Evolutionary conservation across 2,888 invertebrate genomes (phyloP).

Genomic region (Plagodis pulveraria): DNA sequence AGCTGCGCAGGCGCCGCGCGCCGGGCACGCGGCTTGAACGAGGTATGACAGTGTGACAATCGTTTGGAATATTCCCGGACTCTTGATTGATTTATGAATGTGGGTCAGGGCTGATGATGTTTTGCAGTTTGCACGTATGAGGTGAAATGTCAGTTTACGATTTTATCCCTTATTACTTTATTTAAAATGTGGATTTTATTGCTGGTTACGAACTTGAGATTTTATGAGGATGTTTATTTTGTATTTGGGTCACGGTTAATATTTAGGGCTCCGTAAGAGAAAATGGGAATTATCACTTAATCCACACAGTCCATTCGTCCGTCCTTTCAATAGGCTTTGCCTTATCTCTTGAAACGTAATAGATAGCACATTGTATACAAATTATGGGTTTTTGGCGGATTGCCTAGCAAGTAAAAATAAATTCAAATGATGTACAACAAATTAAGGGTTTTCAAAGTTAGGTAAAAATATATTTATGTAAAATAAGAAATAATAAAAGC

Average conservation of each 20-base stretch:
- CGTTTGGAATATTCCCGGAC: conserved; percentile 40
- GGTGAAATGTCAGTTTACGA: conserved; percentile 22
- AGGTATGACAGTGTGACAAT: conserved; percentile 57
- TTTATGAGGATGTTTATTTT: neutral
- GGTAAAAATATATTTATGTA: too few species aligned
- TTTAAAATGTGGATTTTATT: conserved; percentile 4
- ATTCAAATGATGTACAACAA: too few species aligned
- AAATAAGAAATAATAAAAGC: too few species aligned
- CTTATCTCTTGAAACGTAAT: too few species aligned
- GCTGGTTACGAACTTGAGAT: neutral
- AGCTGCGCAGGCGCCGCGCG: conserved; percentile 64
- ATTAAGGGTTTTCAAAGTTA: too few species aligned
- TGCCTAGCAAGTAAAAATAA: too few species aligned
- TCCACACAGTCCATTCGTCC: too few species aligned
- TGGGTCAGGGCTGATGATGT: conserved; percentile 49
- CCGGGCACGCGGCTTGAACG: conserved; percentile 60
- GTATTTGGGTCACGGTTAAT: neutral
- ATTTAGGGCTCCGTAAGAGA: too few species aligned
- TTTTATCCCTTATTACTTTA: conserved; percentile 10
- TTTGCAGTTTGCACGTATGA: conserved; percentile 22
- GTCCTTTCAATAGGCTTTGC: too few species aligned
- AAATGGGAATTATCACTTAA: too few species aligned
- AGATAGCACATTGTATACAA: too few species aligned
- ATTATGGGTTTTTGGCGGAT: too few species aligned
- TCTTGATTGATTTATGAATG: conserved; percentile 44